Evolutionary conservation across 2,113 vertebrate genomes (phyloP), one percentile per base, ranked within the genome.

Genomic region (Xenopus laevis): DNA sequence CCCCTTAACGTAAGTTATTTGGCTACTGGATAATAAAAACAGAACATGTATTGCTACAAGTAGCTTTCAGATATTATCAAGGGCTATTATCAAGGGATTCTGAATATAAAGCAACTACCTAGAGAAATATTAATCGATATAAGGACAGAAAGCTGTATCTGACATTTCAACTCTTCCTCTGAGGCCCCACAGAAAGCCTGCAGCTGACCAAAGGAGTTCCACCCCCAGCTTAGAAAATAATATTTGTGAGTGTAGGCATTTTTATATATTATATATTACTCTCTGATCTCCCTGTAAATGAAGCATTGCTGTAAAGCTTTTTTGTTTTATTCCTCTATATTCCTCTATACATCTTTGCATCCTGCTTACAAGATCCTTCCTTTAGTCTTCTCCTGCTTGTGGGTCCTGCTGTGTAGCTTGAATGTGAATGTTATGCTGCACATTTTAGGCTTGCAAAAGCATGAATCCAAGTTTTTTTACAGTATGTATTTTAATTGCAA

Each of bases 231-330:
- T 76, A 76, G 73, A 57, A 76, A 68, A n/a, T n/a, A 52, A 76
- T 69, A 33, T 53, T 16, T 69, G 73, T 76, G 73, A 76, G 73
- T 76, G 55, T 76, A 76, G 73, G 73, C 59, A 50, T 69, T 69
- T 69, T 76, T 76, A 50, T 68, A 33, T 68, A 4, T 50, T 2
- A 23, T 69, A 60, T 60, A 45, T 69, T 59, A 74, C 20, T 61
- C 10, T 68, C 16, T 60, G 23, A 40, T 40, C 61, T 61, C 63
- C 10, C 66, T 69, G 13, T 64, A 27, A 68, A 46, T 20, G 7
- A 50, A 68, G 65, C 30, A 52, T 46, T 68, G 72, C 73, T 75
- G 40, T 67, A n/a, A 67, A 65, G 27, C 30, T n/a, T 45, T 13
- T 68, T 45, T 62, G 44, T 60, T 66, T 59, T 73, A 45, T 50